Evolutionary conservation across 2,888 invertebrate genomes (phyloP).

Genomic region (Drosophila planitibia): DNA sequence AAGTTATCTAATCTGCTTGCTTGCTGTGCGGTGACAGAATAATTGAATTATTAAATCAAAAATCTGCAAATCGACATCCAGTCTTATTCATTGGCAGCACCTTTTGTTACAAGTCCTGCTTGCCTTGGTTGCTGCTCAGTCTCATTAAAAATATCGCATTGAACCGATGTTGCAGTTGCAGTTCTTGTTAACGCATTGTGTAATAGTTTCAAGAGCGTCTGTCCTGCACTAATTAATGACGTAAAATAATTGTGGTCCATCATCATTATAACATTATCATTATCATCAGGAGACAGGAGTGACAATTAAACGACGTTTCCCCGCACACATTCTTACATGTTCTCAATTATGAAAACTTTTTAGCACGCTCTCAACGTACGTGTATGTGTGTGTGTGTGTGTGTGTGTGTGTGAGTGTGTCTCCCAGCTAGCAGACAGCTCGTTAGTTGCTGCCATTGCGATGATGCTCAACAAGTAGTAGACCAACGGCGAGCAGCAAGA

Average conservation of each 20-base stretch:
- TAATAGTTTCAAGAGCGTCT: constrained; percentile 67
- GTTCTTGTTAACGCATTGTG: constrained; percentile 65
- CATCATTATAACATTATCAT: constrained; percentile 37
- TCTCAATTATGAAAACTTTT: constrained; percentile 77
- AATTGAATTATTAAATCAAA: constrained; percentile 66
- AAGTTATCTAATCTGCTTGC: constrained; percentile 54
- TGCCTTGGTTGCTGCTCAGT: constrained; percentile 1
- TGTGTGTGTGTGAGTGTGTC: constrained; percentile 3
- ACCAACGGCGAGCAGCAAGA: constrained; percentile 14
- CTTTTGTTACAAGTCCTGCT: background rate
- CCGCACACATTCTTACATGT: constrained; percentile 51
- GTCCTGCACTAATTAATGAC: constrained; percentile 71
- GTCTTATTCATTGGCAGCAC: constrained; percentile 17
- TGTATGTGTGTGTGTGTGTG: constrained; percentile 17
- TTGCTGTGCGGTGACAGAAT: constrained; percentile 46
- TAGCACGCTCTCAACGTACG: constrained; percentile 47
- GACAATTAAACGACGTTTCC: background rate
- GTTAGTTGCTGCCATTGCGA: constrained; percentile 49
- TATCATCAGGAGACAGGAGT: background rate
- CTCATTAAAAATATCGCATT: constrained; percentile 54
- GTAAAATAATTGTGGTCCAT: constrained; percentile 76
- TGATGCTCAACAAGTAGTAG: constrained; percentile 66
- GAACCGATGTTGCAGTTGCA: constrained; percentile 48
- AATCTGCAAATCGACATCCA: constrained; percentile 13
- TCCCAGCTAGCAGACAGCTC: constrained; percentile 35